Evolutionary conservation across 2,888 invertebrate genomes (phyloP).

Genomic region (Phortica magna): DNA sequence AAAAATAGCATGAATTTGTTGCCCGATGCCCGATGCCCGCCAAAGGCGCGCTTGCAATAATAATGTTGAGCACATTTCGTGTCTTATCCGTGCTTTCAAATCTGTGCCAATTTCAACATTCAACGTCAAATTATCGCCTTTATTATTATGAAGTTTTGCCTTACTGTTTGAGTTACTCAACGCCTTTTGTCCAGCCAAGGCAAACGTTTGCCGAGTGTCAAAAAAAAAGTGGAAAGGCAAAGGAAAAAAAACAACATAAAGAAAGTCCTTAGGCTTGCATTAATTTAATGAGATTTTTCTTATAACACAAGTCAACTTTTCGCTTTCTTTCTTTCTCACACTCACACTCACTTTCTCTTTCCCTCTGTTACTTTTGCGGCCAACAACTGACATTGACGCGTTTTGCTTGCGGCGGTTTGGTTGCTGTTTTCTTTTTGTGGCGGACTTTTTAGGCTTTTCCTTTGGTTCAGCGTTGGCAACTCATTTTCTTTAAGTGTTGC

Average conservation of each 20-base stretch:
- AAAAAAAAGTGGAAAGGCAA: neutral
- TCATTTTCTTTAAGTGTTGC: slow-evolving; percentile 59
- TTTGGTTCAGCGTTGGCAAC: slow-evolving; percentile 41
- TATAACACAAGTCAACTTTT: neutral
- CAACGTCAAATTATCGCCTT: slow-evolving; percentile 9
- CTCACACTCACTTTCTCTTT: slow-evolving; percentile 28
- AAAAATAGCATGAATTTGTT: neutral
- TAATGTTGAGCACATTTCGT: no score
- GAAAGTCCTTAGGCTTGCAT: slow-evolving; percentile 65
- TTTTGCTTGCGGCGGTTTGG: slow-evolving; percentile 25
- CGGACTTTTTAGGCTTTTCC: slow-evolving; percentile 26
- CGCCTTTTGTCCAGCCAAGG: slow-evolving; percentile 15
- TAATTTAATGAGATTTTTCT: slow-evolving; percentile 64
- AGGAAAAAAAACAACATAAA: neutral
- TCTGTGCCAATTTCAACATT: slow-evolving; percentile 16
- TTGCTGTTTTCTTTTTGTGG: slow-evolving; percentile 21
- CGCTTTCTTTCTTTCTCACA: neutral
- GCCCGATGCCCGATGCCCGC: no score
- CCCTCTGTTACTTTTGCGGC: slow-evolving; percentile 29
- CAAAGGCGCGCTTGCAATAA: no score
- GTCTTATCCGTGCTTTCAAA: no score
- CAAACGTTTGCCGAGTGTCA: neutral
- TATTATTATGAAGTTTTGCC: slow-evolving; percentile 15
- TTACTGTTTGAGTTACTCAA: neutral
- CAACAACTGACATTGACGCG: neutral